These are phyloP conservation scores for Pteromalus puparum DNA, from an alignment of 1,140 invertebrate species.

Conservation along the genomic window DNA sequence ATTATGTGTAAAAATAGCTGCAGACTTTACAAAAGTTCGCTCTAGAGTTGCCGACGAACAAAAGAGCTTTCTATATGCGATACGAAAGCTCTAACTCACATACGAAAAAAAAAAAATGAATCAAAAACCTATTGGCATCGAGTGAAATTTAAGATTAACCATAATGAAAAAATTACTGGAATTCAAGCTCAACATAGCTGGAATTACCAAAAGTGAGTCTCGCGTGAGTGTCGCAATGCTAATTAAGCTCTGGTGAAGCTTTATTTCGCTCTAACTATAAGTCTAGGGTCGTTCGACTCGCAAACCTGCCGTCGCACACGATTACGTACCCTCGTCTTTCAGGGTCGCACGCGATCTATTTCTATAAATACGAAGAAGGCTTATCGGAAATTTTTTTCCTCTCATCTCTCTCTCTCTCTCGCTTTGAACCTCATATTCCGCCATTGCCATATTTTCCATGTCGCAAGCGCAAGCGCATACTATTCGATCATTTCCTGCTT, in stretches of 20 bases:
- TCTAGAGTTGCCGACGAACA: too few species aligned
- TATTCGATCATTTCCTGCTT: background rate
- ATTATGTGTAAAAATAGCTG: too few species aligned
- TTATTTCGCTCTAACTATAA: background rate
- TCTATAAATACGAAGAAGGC: conserved; percentile 1
- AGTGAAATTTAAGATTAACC: too few species aligned
- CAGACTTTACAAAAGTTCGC: too few species aligned
- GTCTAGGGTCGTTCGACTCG: conserved; percentile 11
- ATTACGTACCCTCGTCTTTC: conserved; percentile 25
- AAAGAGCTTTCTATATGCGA: too few species aligned
- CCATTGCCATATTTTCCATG: background rate
- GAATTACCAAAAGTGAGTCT: background rate
- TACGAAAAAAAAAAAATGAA: too few species aligned
- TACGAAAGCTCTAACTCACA: too few species aligned
- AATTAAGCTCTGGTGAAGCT: conserved; percentile 1
- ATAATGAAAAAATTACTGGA: background rate
- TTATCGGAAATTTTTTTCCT: conserved; percentile 14
- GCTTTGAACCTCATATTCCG: background rate
- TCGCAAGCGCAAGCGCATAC: background rate
- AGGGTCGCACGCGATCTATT: conserved; percentile 40
- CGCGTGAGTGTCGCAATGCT: background rate
- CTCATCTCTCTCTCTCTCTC: background rate
- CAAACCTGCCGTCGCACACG: background rate
- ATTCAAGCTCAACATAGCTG: background rate
- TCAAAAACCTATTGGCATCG: too few species aligned